Base-by-base conservation (phyloP, 2,888 invertebrate genomes). In the Tinea semifulvella region DNA sequence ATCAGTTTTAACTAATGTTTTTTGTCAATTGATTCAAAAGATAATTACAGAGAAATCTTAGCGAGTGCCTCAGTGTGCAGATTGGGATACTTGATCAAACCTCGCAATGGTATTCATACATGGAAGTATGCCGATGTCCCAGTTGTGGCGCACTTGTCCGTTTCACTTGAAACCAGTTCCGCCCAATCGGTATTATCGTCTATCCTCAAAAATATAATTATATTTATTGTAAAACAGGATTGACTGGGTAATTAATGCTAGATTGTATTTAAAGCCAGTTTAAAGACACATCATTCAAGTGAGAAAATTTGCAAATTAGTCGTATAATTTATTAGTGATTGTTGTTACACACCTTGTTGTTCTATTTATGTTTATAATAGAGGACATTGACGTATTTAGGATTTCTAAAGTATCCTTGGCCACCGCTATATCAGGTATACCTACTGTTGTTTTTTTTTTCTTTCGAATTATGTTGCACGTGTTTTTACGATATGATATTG, bases 91-190 rank as follows among this genome's bases (percentile, higher is more conserved):
- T 8, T 8, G 8, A 8, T 8, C 25, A 22, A 22, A 22, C 25
- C 25, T 22, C 8, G 5, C 25, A 8, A 7, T 22, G 25, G 25
- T 22, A 8, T 22, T 8, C 25, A 22, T 22, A 26, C 25, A 17
- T 38, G 40, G 8, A 47, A 47, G 49, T 49, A 36, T 64, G 71
- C 53, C 68, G 52, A 16, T 50, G 67, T 53, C 57, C 67, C 50
- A 58, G 51, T 53, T 57, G 27, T 4, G 46, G 43, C 51, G 52
- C 65, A 71, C 68, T 70, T 67, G 70, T 61, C 57, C 60, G 59
- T 63, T 67, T 68, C 65, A 62, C 67, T 64, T 55, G 53, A 59
- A 60, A 73, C 71, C 67, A 52, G 73, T 70, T 69, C 54, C 57
- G 55, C 60, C 63, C 61, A 58, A 62, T 61, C 55, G 54, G 53